A percentile compares a stretch with the other conserved stretches of the same genome.
Evolutionary conservation across 2,888 invertebrate species (phyloP).

Genomic region (Cataglyphis cursor): DNA sequence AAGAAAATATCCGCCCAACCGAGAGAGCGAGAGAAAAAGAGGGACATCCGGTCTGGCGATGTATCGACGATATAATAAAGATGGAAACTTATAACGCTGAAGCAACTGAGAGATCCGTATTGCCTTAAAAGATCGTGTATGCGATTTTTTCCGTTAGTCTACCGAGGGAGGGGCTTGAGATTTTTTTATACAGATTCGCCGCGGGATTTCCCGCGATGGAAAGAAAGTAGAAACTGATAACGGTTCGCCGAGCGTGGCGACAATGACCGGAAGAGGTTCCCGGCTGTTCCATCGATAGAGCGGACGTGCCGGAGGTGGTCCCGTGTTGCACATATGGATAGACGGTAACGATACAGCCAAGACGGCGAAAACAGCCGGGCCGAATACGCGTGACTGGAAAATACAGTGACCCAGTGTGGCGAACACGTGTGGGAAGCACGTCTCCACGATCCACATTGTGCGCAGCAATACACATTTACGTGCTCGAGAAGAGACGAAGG

Average conservation of each 20-base stretch:
- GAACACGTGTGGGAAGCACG: constrained; percentile 22
- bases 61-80: constrained; percentile 29
- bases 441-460: not conserved
- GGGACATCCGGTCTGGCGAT: constrained; percentile 54
- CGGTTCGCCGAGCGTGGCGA: constrained; percentile 66
- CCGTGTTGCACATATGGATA: constrained; percentile 34
- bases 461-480: not conserved
- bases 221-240: constrained; percentile 64
- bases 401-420: constrained; percentile 44
- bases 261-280: constrained; percentile 74
- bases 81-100: not conserved
- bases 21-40: constrained; percentile 6
- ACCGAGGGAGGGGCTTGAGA: not conserved
- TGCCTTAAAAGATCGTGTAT: not conserved
- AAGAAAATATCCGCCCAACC: constrained; percentile 62
- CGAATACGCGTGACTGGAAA: constrained; percentile 52
- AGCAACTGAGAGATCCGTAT: not conserved
- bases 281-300: constrained; percentile 42
- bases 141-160: not conserved
- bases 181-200: constrained; percentile 13
- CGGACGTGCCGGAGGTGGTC: constrained; percentile 55
- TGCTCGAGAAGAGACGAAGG: not conserved
- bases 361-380: constrained; percentile 23
- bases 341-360: not conserved
- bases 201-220: constrained; percentile 50